Evolutionary conservation across 1,140 invertebrate genomes (phyloP), one percentile per base, ranked within the genome.

Genomic region (Doryteuthis pealeii): DNA sequence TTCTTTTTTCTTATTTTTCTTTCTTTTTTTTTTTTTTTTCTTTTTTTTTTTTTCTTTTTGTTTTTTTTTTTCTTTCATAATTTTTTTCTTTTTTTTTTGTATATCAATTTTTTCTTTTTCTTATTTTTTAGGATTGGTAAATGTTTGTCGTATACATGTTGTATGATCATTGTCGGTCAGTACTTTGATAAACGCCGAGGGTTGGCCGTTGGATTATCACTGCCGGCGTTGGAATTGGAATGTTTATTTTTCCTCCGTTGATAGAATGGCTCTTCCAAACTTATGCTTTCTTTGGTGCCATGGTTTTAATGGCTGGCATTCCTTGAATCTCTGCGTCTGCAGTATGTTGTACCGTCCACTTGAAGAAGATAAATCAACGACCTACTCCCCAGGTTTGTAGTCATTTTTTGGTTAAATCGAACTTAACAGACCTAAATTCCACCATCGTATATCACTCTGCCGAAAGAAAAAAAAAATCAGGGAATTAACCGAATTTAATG

Each of bases 151-250:
- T 97, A 96, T 83, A 88, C 96, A 40, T 95, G 95, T 18, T 68
- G 95, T 69, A 96, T 96, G 76, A 94, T 96, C 26, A 94, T 93
- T 83, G 95, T 96, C 1, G 95, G 94, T 15, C 93, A 92, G 72
- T 97, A 96, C 89, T 97, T 97, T 82, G 95, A 97, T 77, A 92
- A 93, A 78, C 92, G 92, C 76, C 89, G 95, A 71, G 94, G 95
- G 8, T 90, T 97, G 77, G 95, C 95, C 5, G 96, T 95, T 5
- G 93, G 93, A 95, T 98, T 30, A 95, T 95, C 0, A 95, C 96
- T 0, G 96, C 95, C 80, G 95, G 95, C 5, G 95, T 94, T n/a
- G 87, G 87, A 66, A 83, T 89, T 2, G 94, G 95, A 1, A 96
- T 94, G 0, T 95, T 96, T 83, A 90, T 96, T 65, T 95, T 96